Conservation (phyloP, 2,113 vertebrate species). For the Pavo muticus region DNA sequence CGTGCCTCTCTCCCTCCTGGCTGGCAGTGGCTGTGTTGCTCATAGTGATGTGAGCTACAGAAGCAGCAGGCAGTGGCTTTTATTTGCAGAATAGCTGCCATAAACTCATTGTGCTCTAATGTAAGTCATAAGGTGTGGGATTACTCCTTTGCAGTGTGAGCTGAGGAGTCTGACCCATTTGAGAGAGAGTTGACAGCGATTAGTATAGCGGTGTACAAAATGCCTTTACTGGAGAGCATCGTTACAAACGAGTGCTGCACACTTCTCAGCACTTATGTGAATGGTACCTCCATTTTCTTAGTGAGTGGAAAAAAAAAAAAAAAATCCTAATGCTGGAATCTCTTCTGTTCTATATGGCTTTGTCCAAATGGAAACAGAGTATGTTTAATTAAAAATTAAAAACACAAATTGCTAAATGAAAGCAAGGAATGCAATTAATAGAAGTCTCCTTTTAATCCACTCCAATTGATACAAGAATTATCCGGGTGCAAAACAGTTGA, state of each 20-base stretch:
- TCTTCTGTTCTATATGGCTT: background rate
- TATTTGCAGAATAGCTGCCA: slow-evolving; percentile 18
- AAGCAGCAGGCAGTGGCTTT: slow-evolving; percentile 49
- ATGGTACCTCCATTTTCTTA: background rate
- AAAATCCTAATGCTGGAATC: background rate
- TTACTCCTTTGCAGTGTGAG: background rate
- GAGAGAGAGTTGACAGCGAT: background rate
- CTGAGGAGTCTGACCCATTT: background rate
- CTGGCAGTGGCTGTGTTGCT: background rate
- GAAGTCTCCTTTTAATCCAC: background rate
- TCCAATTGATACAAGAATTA: too few species aligned
- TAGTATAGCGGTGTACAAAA: background rate
- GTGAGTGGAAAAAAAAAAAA: background rate
- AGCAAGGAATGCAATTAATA: fast-evolving
- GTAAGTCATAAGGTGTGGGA: background rate
- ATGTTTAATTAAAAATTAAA: background rate
- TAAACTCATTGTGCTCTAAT: slow-evolving; percentile 9
- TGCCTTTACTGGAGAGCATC: background rate
- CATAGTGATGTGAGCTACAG: background rate
- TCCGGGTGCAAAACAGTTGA: fast-evolving
- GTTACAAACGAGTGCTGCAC: background rate
- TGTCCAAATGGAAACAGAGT: background rate
- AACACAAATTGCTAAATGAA: background rate
- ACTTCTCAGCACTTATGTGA: background rate
- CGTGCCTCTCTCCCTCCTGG: background rate